Conservation (phyloP, 1,140 invertebrate species). For the Psix sp. region DNA sequence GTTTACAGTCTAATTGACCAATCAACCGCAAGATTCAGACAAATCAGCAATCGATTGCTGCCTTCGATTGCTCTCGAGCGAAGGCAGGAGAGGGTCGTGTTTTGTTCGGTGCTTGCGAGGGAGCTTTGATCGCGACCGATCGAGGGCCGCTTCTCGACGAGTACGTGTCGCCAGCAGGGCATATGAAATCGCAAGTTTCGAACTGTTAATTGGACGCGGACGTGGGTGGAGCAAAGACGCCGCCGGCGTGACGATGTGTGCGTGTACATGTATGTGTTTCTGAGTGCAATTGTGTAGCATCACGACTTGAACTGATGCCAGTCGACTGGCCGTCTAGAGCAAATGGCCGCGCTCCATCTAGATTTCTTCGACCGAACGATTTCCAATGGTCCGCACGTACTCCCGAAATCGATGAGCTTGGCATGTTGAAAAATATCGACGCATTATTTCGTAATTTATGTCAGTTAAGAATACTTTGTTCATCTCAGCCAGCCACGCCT, state of each 20-base stretch:
- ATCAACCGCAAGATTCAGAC: conserved; percentile 74
- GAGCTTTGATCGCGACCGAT: no score
- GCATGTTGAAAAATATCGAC: background rate
- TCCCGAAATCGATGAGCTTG: conserved; percentile 5
- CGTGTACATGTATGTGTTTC: conserved; percentile 35
- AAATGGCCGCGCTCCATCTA: conserved; percentile 53
- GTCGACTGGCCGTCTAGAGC: conserved; percentile 55
- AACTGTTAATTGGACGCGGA: conserved; percentile 53
- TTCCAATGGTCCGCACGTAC: conserved; percentile 14
- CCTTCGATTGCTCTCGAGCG: conserved; percentile 67
- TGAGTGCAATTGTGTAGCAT: conserved; percentile 50
- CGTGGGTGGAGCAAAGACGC: conserved; percentile 56
- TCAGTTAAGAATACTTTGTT: no score
- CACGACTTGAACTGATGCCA: conserved; percentile 70
- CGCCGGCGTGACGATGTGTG: conserved; percentile 26
- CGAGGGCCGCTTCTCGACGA: no score
- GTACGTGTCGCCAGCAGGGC: conserved; percentile 11
- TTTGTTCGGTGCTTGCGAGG: no score
- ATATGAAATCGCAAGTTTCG: conserved; percentile 50
- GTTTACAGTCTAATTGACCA: conserved; percentile 76
- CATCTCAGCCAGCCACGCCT: no score
- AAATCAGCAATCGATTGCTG: conserved; percentile 72
- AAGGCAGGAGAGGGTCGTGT: conserved; percentile 39
- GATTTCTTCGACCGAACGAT: conserved; percentile 28
- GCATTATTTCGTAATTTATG: background rate